Conservation (phyloP, 35 echinoderm and acorn worm genomes). For the Chiridota heheva region DNA sequence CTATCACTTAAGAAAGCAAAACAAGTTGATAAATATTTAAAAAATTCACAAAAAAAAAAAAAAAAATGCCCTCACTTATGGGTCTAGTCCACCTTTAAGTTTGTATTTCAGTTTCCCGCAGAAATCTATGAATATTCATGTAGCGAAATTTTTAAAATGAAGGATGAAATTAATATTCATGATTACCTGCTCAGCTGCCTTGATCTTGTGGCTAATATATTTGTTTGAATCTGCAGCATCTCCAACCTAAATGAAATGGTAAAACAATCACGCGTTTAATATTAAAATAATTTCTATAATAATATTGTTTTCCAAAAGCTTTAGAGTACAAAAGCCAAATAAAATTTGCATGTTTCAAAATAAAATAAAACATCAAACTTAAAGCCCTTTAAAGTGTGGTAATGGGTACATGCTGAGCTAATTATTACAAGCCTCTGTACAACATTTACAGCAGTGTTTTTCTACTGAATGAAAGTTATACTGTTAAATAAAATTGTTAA, state of each 20-base stretch:
- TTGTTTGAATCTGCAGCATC: constrained; percentile 90
- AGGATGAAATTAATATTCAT: neutral
- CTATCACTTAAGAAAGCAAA: too few species aligned
- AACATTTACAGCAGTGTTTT: too few species aligned
- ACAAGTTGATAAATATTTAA: too few species aligned
- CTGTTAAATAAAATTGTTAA: too few species aligned
- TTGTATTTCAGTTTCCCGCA: too few species aligned
- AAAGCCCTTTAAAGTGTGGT: neutral
- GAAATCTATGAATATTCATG: neutral
- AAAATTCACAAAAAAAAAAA: too few species aligned
- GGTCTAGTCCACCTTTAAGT: too few species aligned
- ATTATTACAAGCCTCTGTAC: neutral
- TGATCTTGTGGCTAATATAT: constrained; percentile 91
- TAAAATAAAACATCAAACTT: neutral
- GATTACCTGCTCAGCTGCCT: constrained; percentile 76
- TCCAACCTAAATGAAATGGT: constrained; percentile 75
- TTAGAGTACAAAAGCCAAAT: neutral
- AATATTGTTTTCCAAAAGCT: neutral
- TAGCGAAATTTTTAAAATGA: neutral
- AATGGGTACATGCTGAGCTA: neutral
- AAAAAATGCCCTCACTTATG: too few species aligned
- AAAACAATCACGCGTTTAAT: neutral
- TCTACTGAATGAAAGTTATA: too few species aligned
- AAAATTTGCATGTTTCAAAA: too few species aligned
- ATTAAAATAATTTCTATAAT: neutral